Conservation (phyloP, 1,140 invertebrate genomes). For the Euura lappo region DNA sequence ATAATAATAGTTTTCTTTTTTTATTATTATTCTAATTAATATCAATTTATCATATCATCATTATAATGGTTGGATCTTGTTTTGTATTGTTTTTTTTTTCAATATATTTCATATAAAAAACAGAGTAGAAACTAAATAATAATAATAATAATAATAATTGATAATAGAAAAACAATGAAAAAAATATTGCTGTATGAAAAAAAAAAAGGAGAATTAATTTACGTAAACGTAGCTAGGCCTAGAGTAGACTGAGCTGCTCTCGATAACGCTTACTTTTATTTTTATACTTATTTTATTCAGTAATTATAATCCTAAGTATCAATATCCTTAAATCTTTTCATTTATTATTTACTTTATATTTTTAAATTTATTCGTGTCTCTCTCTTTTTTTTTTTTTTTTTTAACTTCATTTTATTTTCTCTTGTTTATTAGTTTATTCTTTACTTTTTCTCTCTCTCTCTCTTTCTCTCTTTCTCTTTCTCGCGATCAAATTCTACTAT, state of each 20-base stretch:
- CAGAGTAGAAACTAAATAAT: slow-evolving; percentile 1
- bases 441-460: slow-evolving; percentile 21
- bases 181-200: slow-evolving; percentile 23
- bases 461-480: slow-evolving; percentile 13
- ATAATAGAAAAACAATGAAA: slow-evolving; percentile 24
- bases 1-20: too few species aligned
- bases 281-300: background rate
- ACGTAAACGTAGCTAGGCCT: slow-evolving; percentile 41
- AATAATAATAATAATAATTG: slow-evolving; percentile 8
- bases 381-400: slow-evolving; percentile 52
- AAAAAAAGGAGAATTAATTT: slow-evolving; percentile 25
- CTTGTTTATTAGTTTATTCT: slow-evolving; percentile 25
- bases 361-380: slow-evolving; percentile 23
- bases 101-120: background rate
- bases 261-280: slow-evolving; percentile 16
- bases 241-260: slow-evolving; percentile 47
- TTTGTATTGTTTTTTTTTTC: too few species aligned
- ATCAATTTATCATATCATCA: too few species aligned
- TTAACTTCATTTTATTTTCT: slow-evolving; percentile 29
- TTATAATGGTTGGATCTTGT: too few species aligned
- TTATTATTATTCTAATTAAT: too few species aligned
- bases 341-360: slow-evolving; percentile 45
- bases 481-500: too few species aligned
- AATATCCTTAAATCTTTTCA: slow-evolving; percentile 9
- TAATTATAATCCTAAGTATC: background rate